phyloP scores from a whole-genome alignment of 2,888 invertebrate genomes.

The Limulus polyphemus region DNA sequence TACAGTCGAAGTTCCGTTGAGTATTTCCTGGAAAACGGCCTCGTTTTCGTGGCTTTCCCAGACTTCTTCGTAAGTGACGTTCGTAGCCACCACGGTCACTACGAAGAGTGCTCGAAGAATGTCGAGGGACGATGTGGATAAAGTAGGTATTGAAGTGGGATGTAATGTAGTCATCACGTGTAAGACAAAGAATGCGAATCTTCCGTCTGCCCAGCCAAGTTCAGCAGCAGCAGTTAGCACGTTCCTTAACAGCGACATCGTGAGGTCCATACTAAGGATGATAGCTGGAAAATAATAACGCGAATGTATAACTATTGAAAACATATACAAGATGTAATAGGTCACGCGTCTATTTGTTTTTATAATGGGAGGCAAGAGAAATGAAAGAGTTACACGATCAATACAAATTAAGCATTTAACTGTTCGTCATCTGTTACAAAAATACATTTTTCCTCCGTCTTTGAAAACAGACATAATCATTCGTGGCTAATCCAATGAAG shows the following conservation, averaged over 20 bases:
- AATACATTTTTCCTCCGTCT: too few species aligned
- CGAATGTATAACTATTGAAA: too few species aligned
- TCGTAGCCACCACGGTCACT: background rate
- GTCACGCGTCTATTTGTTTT: too few species aligned
- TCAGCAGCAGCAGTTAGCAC: background rate
- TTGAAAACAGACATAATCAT: too few species aligned
- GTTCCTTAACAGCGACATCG: background rate
- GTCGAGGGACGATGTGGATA: background rate
- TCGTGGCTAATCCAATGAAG: too few species aligned
- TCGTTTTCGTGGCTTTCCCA: background rate
- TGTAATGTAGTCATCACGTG: background rate
- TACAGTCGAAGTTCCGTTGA: too few species aligned
- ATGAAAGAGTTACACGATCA: too few species aligned
- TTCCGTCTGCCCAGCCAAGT: background rate
- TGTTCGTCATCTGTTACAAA: too few species aligned
- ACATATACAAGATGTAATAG: too few species aligned
- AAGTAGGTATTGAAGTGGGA: background rate
- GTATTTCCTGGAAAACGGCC: too few species aligned
- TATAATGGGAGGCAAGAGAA: too few species aligned
- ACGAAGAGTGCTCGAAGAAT: conserved; percentile 1
- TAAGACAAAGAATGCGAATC: conserved; percentile 1
- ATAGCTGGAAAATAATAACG: background rate
- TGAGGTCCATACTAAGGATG: background rate
- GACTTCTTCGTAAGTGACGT: background rate
- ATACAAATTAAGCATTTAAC: too few species aligned